Percentiles rank a stretch among this genome's conserved stretches.
These are phyloP conservation scores for Macroglossus sobrinus DNA, from an alignment of 2,113 vertebrate genomes.

Conservation along the genomic window DNA sequence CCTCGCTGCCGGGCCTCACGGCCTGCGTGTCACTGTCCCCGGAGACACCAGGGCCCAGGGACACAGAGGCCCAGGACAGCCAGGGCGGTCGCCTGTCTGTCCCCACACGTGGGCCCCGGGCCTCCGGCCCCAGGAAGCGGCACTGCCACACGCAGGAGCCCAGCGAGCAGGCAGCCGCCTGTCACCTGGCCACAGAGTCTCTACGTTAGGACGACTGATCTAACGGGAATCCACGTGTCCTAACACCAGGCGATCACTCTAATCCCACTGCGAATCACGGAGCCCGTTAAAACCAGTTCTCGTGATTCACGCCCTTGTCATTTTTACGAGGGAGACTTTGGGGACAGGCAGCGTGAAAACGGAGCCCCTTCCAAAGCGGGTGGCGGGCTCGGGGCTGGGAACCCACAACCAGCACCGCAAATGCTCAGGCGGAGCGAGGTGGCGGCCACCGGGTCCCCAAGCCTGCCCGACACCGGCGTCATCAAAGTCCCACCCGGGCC, in stretches of 20 bases:
- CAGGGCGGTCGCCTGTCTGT: not conserved
- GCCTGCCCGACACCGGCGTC: too few species aligned
- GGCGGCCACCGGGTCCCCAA: too few species aligned
- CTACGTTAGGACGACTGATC: not conserved
- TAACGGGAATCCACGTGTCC: not conserved
- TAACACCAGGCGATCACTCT: not conserved
- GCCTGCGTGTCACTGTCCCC: not conserved
- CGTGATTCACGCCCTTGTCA: accelerated
- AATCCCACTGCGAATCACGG: not conserved
- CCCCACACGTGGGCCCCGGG: not conserved
- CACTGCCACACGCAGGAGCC: not conserved
- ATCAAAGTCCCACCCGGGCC: too few species aligned
- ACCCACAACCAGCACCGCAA: too few species aligned
- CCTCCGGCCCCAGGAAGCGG: not conserved
- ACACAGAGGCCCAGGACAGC: not conserved
- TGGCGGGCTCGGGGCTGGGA: accelerated
- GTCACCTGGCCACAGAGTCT: not conserved
- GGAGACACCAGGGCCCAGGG: not conserved
- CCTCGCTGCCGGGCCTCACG: not conserved
- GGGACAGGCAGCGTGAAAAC: too few species aligned
- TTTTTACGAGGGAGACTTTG: not conserved
- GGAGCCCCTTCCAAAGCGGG: not conserved
- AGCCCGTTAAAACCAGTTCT: not conserved
- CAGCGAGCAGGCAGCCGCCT: too few species aligned
- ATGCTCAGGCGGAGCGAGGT: too few species aligned